Percentiles rank a stretch among this genome's conserved stretches.
Conservation (phyloP, 2,797 vertebrate species). For the Coranthus polyacanthus region DNA sequence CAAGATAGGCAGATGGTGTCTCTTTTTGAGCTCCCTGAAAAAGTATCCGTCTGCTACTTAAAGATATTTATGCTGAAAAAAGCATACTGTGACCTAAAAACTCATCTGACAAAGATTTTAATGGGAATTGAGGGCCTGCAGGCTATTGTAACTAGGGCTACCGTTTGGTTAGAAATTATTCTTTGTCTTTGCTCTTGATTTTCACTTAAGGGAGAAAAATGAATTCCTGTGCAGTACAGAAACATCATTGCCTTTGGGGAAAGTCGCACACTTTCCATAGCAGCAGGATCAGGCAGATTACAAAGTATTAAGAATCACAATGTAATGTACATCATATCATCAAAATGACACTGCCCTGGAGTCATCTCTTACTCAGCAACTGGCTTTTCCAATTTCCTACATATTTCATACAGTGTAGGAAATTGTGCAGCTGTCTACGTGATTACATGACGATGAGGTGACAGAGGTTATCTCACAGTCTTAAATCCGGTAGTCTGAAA, state of each 20-base stretch:
- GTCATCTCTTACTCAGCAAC: constrained; percentile 18
- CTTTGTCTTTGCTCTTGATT: constrained; percentile 14
- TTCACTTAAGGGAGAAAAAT: neutral
- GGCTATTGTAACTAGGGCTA: constrained; percentile 18
- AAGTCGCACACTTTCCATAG: constrained; percentile 2
- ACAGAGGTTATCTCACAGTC: neutral
- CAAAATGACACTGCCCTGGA: constrained; percentile 1
- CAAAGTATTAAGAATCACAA: neutral
- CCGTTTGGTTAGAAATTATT: constrained; percentile 27
- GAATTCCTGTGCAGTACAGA: neutral
- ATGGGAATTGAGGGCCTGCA: constrained; percentile 12
- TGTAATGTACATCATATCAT: constrained; percentile 5
- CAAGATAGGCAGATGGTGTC: neutral
- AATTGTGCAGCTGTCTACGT: neutral
- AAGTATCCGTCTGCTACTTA: neutral
- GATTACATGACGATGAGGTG: neutral
- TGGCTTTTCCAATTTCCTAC: neutral
- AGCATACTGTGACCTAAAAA: constrained; percentile 15
- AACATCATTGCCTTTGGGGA: constrained; percentile 2
- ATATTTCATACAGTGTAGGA: neutral
- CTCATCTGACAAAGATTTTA: constrained; percentile 12
- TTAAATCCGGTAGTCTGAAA: neutral
- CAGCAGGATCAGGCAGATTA: neutral
- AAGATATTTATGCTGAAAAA: constrained; percentile 4
- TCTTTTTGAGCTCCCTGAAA: neutral